These are phyloP conservation scores for Baronia brevicornis DNA, from an alignment of 2,888 invertebrate genomes.

Conservation along the genomic window DNA sequence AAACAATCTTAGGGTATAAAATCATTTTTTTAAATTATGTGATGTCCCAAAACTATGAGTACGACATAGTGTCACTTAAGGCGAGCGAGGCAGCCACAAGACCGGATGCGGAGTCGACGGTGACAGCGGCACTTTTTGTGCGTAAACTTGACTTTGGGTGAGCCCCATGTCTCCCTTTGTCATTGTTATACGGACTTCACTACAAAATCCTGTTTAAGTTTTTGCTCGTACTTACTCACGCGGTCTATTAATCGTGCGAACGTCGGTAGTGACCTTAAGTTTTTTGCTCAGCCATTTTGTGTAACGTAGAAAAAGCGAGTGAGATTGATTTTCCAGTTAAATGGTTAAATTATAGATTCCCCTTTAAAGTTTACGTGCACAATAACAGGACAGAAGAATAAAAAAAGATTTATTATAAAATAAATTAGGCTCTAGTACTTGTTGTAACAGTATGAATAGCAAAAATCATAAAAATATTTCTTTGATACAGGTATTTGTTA, in stretches of 20 bases:
- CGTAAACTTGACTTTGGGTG: constrained; percentile 35
- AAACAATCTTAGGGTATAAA: no score
- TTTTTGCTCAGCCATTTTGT: constrained; percentile 25
- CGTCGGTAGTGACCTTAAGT: constrained; percentile 26
- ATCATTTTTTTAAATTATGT: no score
- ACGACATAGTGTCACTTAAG: not conserved
- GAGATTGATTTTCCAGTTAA: constrained; percentile 42
- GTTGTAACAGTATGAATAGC: no score
- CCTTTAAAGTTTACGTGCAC: constrained; percentile 21
- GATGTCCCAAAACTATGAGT: no score
- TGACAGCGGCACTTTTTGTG: constrained; percentile 26
- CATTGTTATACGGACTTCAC: constrained; percentile 45
- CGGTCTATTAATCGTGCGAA: constrained; percentile 16
- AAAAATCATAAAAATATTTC: no score
- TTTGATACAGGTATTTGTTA: no score
- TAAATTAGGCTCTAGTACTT: no score
- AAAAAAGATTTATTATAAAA: no score
- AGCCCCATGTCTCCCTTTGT: constrained; percentile 37
- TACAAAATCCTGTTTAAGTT: constrained; percentile 51
- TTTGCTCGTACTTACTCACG: constrained; percentile 25
- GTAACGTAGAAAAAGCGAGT: constrained; percentile 28
- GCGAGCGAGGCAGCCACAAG: constrained; percentile 4
- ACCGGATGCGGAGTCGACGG: constrained; percentile 17
- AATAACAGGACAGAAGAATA: constrained; percentile 3
- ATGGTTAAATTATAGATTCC: constrained; percentile 28